These are phyloP conservation scores for Sebastes variabilis DNA, from an alignment of 2,797 vertebrate species.

Conservation along the genomic window DNA sequence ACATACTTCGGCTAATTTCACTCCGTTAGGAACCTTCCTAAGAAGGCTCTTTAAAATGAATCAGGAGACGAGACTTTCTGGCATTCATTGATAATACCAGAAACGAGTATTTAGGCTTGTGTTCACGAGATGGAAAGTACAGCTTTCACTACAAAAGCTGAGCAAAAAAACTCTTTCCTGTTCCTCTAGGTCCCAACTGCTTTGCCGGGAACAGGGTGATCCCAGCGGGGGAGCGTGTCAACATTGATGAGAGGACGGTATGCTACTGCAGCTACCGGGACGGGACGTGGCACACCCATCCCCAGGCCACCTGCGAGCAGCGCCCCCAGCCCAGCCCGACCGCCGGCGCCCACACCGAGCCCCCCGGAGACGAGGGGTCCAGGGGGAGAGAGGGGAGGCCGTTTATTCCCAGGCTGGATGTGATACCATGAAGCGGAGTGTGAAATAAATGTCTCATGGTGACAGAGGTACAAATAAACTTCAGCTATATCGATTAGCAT, in stretches of 20 bases:
- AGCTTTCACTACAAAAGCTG: background rate
- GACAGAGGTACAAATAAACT: background rate
- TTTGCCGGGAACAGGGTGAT: slow-evolving; percentile 83
- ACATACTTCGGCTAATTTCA: too few relatives aligned
- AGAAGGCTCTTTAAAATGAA: background rate
- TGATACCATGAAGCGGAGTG: slow-evolving; percentile 74
- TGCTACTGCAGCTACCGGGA: slow-evolving; percentile 80
- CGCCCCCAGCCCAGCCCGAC: slow-evolving; percentile 49
- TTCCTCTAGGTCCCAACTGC: slow-evolving; percentile 82
- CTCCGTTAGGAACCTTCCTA: too few relatives aligned
- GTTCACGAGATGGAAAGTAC: background rate
- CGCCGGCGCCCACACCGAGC: background rate
- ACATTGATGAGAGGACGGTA: slow-evolving; percentile 76
- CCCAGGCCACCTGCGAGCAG: slow-evolving; percentile 71
- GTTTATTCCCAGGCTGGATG: slow-evolving; percentile 59
- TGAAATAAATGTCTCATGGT: background rate
- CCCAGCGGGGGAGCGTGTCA: slow-evolving; percentile 78
- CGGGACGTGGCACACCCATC: slow-evolving; percentile 80
- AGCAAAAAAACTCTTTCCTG: background rate
- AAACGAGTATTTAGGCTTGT: too few relatives aligned
- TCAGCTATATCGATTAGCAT: background rate
- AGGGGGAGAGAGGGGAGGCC: slow-evolving; percentile 54
- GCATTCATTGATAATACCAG: background rate
- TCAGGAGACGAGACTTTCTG: background rate
- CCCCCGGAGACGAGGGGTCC: slow-evolving; percentile 42